Evolutionary conservation across 2,797 vertebrate species (phyloP), one percentile per base, ranked within the genome.

Genomic region (Chelonia mydas): DNA sequence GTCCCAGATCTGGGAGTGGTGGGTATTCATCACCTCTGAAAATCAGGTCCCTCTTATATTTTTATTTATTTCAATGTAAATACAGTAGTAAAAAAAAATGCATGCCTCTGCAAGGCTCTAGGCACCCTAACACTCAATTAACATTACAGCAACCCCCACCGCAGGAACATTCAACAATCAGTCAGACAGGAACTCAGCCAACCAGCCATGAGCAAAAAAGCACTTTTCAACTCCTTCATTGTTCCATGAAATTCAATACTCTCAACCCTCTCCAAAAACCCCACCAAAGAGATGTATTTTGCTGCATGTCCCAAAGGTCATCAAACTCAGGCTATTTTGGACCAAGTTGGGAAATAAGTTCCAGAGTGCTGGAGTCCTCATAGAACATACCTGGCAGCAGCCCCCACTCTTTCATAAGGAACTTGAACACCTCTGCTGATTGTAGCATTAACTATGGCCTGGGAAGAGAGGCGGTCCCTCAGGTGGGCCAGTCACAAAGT

Each of bases 1-100:
- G 15, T 13, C 74, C 74, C 28, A 49, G 41, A 49, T 49, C 47
- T 77, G 45, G 27, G 51, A 74, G 76, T 54, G 87, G 57, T 25
- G 74, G 41, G 17, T 77, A 68, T 85, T 95, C 89, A 92, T 89
- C 47, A 91, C 3, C 41, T 91, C 77, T 53, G 93, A 76, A 92
- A 96, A 77, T 19, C 54, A 90, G 85, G 6, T 11, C 15, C 25
- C 41, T 77, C 27, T 49, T 49, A 16, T 77, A 77, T 31, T 28
- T 77, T 47, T 91, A 87, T 96, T 68, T 85, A 12, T 17, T 28
- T 90, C 10, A 0, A 54, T 95, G 92, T 81, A 86, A 65, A n/a
- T 37, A 41, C 41, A 41, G 41, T 41, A 51, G 51, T 76, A 11
- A 11, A 84, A 65, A 54, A 25, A 54, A 33, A 41, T 8, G 33